Evolutionary conservation across 1,140 invertebrate genomes (phyloP).

Genomic region (Ceratosolen solmsi): DNA sequence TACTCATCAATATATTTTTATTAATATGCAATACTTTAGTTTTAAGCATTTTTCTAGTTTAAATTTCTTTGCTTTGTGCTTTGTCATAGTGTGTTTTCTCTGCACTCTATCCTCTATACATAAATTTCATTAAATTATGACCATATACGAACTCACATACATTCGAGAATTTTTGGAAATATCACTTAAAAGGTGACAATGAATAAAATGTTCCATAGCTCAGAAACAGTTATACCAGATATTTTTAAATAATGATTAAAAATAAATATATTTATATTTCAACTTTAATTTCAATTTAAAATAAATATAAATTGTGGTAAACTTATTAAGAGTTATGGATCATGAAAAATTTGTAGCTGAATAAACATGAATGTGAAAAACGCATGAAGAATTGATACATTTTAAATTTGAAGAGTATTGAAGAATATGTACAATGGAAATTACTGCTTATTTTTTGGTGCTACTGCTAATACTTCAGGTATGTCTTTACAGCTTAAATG

Average conservation of each 20-base stretch:
- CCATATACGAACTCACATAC: constrained; percentile 47
- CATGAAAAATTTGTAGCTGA: constrained; percentile 50
- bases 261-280: neutral
- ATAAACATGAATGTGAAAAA: constrained; percentile 59
- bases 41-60: constrained; percentile 45
- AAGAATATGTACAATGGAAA: constrained; percentile 66
- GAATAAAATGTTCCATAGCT: constrained; percentile 42
- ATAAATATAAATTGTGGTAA: constrained; percentile 24
- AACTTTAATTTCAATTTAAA: neutral
- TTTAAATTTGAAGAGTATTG: constrained; percentile 65
- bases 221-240: constrained; percentile 24
- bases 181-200: constrained; percentile 14
- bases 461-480: constrained; percentile 71
- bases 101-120: constrained; percentile 63
- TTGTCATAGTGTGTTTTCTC: constrained; percentile 60
- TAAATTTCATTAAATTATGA: constrained; percentile 49
- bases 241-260: neutral
- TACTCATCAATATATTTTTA: neutral
- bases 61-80: constrained; percentile 62
- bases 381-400: constrained; percentile 67
- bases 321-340: constrained; percentile 56
- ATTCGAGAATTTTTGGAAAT: constrained; percentile 48
- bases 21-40: neutral
- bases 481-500: constrained; percentile 70
- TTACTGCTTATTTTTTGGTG: constrained; percentile 69